These are phyloP conservation scores for Cataglyphis livida DNA, from an alignment of 2,888 invertebrate species.

Conservation along the genomic window DNA sequence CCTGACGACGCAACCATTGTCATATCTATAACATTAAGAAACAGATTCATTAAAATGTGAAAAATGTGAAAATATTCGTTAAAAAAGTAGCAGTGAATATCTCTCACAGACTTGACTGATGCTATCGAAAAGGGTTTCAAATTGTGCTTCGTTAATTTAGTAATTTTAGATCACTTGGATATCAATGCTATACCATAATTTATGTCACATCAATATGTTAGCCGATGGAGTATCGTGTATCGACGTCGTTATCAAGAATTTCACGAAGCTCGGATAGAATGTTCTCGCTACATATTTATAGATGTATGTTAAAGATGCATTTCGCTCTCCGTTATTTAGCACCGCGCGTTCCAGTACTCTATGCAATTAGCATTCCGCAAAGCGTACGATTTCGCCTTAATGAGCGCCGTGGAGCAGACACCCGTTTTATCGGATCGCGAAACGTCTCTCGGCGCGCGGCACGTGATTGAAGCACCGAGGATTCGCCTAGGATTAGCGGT, in stretches of 20 bases:
- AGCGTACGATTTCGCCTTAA: constrained; percentile 55
- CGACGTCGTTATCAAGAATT: constrained; percentile 39
- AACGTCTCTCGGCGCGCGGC: constrained; percentile 35
- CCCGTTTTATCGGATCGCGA: constrained; percentile 42
- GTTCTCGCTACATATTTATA: constrained; percentile 53
- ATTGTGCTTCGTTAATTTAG: background rate
- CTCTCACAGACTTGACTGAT: background rate
- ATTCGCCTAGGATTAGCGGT: constrained; percentile 70
- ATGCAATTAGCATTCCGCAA: constrained; percentile 52
- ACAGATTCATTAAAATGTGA: background rate
- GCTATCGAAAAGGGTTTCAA: background rate
- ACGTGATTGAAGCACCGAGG: constrained; percentile 47
- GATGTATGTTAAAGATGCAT: constrained; percentile 55
- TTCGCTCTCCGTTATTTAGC: constrained; percentile 60
- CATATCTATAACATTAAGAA: background rate
- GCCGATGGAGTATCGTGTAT: background rate
- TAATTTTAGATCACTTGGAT: background rate
- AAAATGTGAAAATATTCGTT: background rate
- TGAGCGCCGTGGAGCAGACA: constrained; percentile 44
- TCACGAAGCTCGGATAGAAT: background rate
- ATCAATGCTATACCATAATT: background rate
- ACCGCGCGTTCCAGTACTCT: constrained; percentile 12
- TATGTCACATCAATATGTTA: background rate
- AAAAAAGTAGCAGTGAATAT: background rate
- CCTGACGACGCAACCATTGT: background rate